Evolutionary conservation across 2,888 invertebrate genomes (phyloP), one percentile per base, ranked within the genome.

Genomic region (Penaeus monodon): DNA sequence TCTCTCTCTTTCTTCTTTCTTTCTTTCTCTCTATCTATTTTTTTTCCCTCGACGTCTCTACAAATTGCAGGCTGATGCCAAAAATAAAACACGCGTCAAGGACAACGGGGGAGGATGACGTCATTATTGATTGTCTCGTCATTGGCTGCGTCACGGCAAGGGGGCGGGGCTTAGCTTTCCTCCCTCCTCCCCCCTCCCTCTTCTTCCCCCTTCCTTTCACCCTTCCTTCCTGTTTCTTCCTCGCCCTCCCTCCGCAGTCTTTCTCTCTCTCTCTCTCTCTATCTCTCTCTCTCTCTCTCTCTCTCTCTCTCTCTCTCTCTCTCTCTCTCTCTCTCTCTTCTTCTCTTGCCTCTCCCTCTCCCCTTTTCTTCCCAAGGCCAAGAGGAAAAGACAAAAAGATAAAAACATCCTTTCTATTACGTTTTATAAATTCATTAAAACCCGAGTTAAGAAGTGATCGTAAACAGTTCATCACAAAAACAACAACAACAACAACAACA

Each of bases 91-190:
- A 24, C 2, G 57, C 77, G 27, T 29, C 77, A 77, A 77, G 77
- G 77, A 49, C 77, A 77, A n/a, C 24, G 29, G 73, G 70, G 8
- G 57, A 17, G 27, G 14, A 63, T 81, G 81, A 81, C 81, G 81
- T 81, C 81, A 81, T 63, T 81, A 81, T 81, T 81, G 81, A 81
- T 81, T 70, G 81, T 44, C 73, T 73, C 73, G 81, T 81, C 81
- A 81, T 73, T 81, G 81, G 81, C 57, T 81, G 81, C 81, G 81
- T 81, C 81, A 81, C 70, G 63, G 57, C 57, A 20, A 73, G 73
- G 27, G 81, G 81, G 81, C 81, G 81, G 77, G 77, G 77, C 77
- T 57, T 49, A 10, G 77, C 77, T 77, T 63, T 29, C 29, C 76
- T 33, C 22, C 33, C 24, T 6, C 24, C 33, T 3, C 2, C 38